A percentile compares a stretch with the other conserved stretches of the same genome.
phyloP scores from a whole-genome alignment of 2,797 vertebrate species.

The Parauchenoglanis punctatus region DNA sequence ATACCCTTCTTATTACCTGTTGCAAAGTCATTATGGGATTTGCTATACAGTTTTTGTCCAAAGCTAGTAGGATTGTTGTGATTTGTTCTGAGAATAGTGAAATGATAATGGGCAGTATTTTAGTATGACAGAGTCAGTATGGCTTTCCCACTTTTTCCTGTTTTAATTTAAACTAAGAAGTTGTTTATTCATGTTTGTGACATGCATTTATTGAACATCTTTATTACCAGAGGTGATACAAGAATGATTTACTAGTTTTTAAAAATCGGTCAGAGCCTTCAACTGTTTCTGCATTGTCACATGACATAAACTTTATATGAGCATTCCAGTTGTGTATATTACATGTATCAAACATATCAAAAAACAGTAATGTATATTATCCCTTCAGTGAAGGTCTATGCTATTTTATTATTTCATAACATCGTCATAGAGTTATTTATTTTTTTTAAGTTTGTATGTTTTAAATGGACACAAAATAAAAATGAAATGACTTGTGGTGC shows the following conservation, averaged over 20 bases:
- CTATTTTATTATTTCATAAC: constrained; percentile 68
- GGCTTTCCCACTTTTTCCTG: neutral
- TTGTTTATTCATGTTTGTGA: constrained; percentile 22
- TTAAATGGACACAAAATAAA: constrained; percentile 60
- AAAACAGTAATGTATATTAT: constrained; percentile 66
- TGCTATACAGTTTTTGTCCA: neutral
- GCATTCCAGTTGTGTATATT: constrained; percentile 78
- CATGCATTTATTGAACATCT: constrained; percentile 1
- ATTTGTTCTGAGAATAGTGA: neutral
- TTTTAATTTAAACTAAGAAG: constrained; percentile 14
- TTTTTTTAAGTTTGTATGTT: constrained; percentile 73
- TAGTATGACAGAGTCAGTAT: neutral
- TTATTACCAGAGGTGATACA: constrained; percentile 1
- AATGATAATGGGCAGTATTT: neutral
- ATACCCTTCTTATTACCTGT: neutral
- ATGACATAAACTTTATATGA: constrained; percentile 49
- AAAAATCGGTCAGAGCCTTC: neutral
- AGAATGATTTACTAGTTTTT: neutral
- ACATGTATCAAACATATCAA: constrained; percentile 63
- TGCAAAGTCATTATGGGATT: neutral
- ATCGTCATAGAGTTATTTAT: constrained; percentile 74
- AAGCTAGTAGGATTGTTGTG: neutral
- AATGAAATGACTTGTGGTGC: constrained; percentile 69
- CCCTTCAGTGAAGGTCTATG: constrained; percentile 82
- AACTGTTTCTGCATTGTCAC: constrained; percentile 1